These are phyloP conservation scores for Sorex fumeus DNA, from an alignment of 2,113 vertebrate species.

Conservation along the genomic window DNA sequence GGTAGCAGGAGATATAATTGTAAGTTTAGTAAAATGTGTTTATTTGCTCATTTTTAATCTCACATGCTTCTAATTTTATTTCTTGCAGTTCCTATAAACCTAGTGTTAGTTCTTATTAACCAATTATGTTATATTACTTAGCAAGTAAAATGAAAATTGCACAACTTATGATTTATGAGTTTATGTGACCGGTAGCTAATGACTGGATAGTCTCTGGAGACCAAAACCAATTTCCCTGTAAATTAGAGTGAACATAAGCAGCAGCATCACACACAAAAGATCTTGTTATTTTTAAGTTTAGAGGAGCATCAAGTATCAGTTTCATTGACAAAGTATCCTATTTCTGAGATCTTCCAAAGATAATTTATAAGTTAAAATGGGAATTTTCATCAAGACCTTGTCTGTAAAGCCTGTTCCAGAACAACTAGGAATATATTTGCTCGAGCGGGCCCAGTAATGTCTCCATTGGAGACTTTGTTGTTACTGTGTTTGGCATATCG, in stretches of 20 bases:
- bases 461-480: no score
- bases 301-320: background rate
- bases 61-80: constrained; percentile 68
- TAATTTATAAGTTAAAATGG: background rate
- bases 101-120: constrained; percentile 66
- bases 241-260: constrained; percentile 41
- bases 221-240: constrained; percentile 12
- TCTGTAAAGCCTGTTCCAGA: background rate
- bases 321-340: background rate
- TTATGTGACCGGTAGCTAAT: background rate
- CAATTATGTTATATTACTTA: constrained; percentile 24
- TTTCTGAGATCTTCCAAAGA: background rate
- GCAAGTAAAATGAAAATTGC: constrained; percentile 53
- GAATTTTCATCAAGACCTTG: constrained; percentile 5
- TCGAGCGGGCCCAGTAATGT: no score
- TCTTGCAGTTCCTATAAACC: constrained; percentile 44
- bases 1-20: background rate
- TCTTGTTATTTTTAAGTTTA: background rate
- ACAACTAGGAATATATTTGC: background rate
- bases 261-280: background rate
- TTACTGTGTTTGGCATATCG: no score
- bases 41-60: constrained; percentile 76
- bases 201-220: background rate
- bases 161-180: constrained; percentile 38
- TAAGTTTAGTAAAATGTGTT: constrained; percentile 56